phyloP scores from a whole-genome alignment of 2,888 invertebrate genomes.

The Agrochola lota region DNA sequence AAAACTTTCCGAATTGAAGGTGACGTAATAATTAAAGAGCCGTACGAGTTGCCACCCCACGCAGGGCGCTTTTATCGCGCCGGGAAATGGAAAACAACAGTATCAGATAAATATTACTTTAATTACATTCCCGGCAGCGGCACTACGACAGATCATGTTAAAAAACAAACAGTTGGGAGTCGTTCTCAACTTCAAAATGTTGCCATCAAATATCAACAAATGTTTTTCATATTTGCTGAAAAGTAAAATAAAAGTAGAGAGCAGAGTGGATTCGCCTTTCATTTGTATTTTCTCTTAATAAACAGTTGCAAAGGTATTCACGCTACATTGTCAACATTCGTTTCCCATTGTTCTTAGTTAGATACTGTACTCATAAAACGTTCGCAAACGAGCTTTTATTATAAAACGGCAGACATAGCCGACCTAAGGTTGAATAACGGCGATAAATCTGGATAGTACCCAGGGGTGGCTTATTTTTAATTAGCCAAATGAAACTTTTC shows the following conservation, averaged over 20 bases:
- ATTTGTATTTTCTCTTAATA: conserved; percentile 72
- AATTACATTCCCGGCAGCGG: conserved; percentile 34
- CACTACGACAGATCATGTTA: conserved; percentile 9
- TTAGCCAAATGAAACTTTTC: conserved; percentile 89
- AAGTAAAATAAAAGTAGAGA: conserved; percentile 65
- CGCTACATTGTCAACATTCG: conserved; percentile 75
- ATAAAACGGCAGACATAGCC: conserved; percentile 76
- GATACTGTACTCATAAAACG: conserved; percentile 75
- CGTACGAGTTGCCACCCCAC: conserved; percentile 73
- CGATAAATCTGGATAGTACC: conserved; percentile 85
- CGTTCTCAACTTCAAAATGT: conserved; percentile 21
- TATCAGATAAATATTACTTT: conserved; percentile 53
- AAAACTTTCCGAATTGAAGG: conserved; percentile 86
- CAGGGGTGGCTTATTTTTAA: conserved; percentile 86
- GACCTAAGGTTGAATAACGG: conserved; percentile 80
- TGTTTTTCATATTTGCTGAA: conserved; percentile 30
- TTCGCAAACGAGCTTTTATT: conserved; percentile 80
- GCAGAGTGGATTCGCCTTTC: conserved; percentile 53
- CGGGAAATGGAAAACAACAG: conserved; percentile 68
- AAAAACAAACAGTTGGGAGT: conserved; percentile 7
- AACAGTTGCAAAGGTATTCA: conserved; percentile 73
- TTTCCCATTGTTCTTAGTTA: conserved; percentile 78
- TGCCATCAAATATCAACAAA: conserved; percentile 42
- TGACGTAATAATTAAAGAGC: conserved; percentile 83
- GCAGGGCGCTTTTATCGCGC: conserved; percentile 68